Conservation (phyloP, 2,113 vertebrate genomes). For the Aix galericulata region DNA sequence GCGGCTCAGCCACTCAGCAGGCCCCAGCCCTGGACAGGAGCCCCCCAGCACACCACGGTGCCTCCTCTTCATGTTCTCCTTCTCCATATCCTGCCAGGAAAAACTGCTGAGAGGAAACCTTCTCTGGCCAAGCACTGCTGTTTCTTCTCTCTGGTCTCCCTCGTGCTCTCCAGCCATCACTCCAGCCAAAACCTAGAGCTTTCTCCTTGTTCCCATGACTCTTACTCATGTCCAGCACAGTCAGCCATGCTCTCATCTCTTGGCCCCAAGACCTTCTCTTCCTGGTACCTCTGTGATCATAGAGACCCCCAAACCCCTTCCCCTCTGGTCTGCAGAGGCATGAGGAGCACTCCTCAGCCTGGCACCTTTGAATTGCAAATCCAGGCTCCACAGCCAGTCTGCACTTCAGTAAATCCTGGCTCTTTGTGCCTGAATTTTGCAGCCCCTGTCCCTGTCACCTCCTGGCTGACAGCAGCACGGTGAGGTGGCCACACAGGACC, state of each 20-base stretch:
- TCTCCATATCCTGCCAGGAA: conserved; percentile 47
- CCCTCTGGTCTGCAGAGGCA: background rate
- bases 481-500: background rate
- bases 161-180: background rate
- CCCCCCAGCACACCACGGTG: background rate
- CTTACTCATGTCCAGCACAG: conserved; percentile 45
- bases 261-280: background rate
- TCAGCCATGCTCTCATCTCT: conserved; percentile 5
- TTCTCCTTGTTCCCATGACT: conserved; percentile 11
- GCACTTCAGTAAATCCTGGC: background rate
- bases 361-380: background rate
- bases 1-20: background rate
- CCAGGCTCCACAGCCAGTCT: background rate
- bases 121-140: conserved; percentile 11
- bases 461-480: background rate
- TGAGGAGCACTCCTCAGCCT: background rate
- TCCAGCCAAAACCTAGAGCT: conserved; percentile 37
- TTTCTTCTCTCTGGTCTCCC: conserved; percentile 2
- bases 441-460: background rate
- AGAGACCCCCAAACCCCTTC: background rate
- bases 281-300: background rate
- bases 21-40: background rate
- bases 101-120: conserved; percentile 55
- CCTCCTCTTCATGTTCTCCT: background rate
- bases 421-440: background rate